These are phyloP conservation scores for Polypterus bichir DNA, from an alignment of 2,113 vertebrate species.

Conservation along the genomic window DNA sequence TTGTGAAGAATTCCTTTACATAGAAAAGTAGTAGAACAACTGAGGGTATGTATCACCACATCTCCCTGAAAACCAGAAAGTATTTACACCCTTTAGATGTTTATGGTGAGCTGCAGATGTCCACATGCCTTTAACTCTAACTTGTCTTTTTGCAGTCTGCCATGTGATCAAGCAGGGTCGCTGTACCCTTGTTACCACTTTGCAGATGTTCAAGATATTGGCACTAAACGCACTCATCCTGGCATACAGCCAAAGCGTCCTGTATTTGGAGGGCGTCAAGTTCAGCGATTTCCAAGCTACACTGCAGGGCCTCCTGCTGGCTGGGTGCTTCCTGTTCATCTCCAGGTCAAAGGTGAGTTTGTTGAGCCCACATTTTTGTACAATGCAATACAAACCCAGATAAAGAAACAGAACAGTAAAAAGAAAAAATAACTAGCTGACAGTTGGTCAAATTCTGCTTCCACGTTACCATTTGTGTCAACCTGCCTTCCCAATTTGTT, in stretches of 20 bases:
- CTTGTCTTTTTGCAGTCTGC: conserved; percentile 57
- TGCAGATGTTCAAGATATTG: conserved; percentile 97
- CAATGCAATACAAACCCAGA: background rate
- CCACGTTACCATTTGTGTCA: too few species aligned
- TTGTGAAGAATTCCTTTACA: too few species aligned
- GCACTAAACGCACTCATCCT: conserved; percentile 87
- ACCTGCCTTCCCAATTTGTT: too few species aligned
- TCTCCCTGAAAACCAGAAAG: too few species aligned
- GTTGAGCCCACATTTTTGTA: background rate
- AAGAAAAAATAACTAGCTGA: background rate
- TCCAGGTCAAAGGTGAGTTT: conserved; percentile 83
- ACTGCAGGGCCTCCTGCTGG: conserved; percentile 80
- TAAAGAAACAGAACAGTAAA: background rate
- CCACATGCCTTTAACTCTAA: too few species aligned
- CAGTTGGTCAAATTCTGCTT: background rate
- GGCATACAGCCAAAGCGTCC: conserved; percentile 93
- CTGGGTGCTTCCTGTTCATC: conserved; percentile 95
- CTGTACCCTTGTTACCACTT: conserved; percentile 85
- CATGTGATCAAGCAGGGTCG: conserved; percentile 96
- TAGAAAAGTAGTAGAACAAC: too few species aligned
- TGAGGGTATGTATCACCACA: too few species aligned
- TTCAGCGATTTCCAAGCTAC: conserved; percentile 96
- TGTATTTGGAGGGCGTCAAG: conserved; percentile 90
- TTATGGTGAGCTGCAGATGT: too few species aligned
- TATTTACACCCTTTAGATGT: too few species aligned